Evolutionary conservation across 2,888 invertebrate genomes (phyloP).

Genomic region (Drosophila niveifrons): DNA sequence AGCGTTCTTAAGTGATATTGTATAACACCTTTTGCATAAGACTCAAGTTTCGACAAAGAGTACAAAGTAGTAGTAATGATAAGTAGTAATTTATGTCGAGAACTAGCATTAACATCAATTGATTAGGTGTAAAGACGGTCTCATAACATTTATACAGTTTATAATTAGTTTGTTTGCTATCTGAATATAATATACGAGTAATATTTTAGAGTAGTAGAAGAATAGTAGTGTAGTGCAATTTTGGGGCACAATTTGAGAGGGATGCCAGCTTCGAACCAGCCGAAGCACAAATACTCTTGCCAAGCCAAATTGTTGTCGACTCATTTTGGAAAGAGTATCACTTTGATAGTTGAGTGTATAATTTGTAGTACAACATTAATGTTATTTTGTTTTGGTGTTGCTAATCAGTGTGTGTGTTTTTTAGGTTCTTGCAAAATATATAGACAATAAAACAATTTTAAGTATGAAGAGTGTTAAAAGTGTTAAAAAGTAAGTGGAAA

Average conservation of each 20-base stretch:
- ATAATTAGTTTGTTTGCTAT: constrained; percentile 35
- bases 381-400: constrained; percentile 9
- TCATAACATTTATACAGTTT: constrained; percentile 71
- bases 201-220: not conserved
- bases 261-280: constrained; percentile 31
- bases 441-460: constrained; percentile 9
- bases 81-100: constrained; percentile 38
- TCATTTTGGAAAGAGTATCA: constrained; percentile 29
- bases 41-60: constrained; percentile 40
- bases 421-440: constrained; percentile 38
- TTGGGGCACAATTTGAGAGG: constrained; percentile 16
- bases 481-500: constrained; percentile 17
- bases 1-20: constrained; percentile 41
- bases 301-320: constrained; percentile 14
- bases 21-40: constrained; percentile 27
- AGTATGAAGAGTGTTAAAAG: not conserved
- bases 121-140: constrained; percentile 56
- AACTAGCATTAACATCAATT: constrained; percentile 63
- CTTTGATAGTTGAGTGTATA: not conserved
- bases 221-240: constrained; percentile 32
- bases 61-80: constrained; percentile 26
- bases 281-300: constrained; percentile 40
- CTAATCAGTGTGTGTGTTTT: constrained; percentile 22
- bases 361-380: constrained; percentile 55
- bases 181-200: constrained; percentile 27